phyloP scores from a whole-genome alignment of 2,888 invertebrate species.

The Muschampia plurimacula region DNA sequence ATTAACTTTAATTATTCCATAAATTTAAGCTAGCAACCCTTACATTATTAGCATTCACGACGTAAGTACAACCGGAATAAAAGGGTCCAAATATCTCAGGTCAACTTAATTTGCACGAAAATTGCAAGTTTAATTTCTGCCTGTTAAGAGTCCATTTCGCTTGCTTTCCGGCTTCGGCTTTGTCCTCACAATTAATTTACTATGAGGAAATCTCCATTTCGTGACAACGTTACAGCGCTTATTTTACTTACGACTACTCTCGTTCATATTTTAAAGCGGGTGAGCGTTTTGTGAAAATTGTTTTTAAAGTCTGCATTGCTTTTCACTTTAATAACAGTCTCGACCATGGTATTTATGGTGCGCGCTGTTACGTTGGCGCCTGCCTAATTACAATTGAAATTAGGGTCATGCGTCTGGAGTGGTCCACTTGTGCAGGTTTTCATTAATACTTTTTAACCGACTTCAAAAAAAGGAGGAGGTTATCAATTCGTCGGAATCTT shows the following conservation, averaged over 20 bases:
- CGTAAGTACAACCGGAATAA: constrained; percentile 72
- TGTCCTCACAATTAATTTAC: constrained; percentile 77
- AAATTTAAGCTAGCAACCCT: constrained; percentile 77
- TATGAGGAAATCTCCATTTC: constrained; percentile 78
- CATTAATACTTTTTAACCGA: no score
- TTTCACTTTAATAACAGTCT: constrained; percentile 44
- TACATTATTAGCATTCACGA: constrained; percentile 81
- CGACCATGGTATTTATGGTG: constrained; percentile 44
- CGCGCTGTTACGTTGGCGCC: constrained; percentile 31
- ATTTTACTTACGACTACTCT: constrained; percentile 61
- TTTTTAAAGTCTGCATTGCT: constrained; percentile 52
- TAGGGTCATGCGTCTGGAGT: neutral
- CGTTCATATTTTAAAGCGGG: constrained; percentile 61
- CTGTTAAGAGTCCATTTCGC: constrained; percentile 72
- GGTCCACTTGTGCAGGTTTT: neutral
- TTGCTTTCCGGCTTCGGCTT: constrained; percentile 51
- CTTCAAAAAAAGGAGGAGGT: no score
- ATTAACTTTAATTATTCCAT: constrained; percentile 82
- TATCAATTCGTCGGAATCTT: no score
- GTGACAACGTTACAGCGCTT: constrained; percentile 73
- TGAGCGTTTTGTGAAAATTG: constrained; percentile 53
- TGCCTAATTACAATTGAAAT: constrained; percentile 7
- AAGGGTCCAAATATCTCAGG: constrained; percentile 80
- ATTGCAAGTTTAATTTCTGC: constrained; percentile 73
- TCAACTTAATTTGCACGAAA: constrained; percentile 73